Evolutionary conservation across 2,888 invertebrate genomes (phyloP).

Genomic region (Acrocera orbiculus): DNA sequence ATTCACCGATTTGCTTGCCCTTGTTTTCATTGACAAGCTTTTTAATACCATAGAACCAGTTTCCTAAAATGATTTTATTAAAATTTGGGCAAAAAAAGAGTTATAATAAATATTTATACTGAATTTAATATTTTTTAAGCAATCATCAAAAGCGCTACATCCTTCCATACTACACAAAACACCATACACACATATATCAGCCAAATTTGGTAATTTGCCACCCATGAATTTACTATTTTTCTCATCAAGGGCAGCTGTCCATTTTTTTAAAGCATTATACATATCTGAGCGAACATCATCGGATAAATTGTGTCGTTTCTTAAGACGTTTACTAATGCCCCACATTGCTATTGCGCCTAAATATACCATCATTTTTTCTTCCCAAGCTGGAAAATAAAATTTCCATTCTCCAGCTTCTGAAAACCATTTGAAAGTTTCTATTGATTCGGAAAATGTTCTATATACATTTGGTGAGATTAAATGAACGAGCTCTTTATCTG

Average conservation of each 20-base stretch:
- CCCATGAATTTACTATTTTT: conserved; percentile 67
- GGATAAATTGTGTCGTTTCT: conserved; percentile 66
- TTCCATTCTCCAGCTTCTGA: conserved; percentile 86
- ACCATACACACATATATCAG: conserved; percentile 84
- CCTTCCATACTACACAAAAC: conserved; percentile 86
- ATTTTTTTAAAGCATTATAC: conserved; percentile 72
- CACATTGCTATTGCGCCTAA: conserved; percentile 90
- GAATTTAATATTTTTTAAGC: conserved; percentile 54
- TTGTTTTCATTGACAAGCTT: no score
- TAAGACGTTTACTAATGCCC: conserved; percentile 72
- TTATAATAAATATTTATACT: conserved; percentile 30
- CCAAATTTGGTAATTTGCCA: conserved; percentile 70
- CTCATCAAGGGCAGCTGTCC: conserved; percentile 51
- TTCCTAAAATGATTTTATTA: no score
- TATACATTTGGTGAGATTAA: conserved; percentile 94
- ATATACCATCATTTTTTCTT: conserved; percentile 72
- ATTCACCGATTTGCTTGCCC: no score
- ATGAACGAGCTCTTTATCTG: conserved; percentile 79
- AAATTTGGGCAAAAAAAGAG: neutral
- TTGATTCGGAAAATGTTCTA: conserved; percentile 62
- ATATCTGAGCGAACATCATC: conserved; percentile 79
- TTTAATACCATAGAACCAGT: no score
- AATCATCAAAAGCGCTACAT: conserved; percentile 73
- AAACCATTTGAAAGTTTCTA: conserved; percentile 89
- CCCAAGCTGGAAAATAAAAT: conserved; percentile 70